Percentiles rank a stretch among this genome's conserved stretches.
Evolutionary conservation across 2,888 invertebrate genomes (phyloP).

Genomic region (Ectemnius lituratus): DNA sequence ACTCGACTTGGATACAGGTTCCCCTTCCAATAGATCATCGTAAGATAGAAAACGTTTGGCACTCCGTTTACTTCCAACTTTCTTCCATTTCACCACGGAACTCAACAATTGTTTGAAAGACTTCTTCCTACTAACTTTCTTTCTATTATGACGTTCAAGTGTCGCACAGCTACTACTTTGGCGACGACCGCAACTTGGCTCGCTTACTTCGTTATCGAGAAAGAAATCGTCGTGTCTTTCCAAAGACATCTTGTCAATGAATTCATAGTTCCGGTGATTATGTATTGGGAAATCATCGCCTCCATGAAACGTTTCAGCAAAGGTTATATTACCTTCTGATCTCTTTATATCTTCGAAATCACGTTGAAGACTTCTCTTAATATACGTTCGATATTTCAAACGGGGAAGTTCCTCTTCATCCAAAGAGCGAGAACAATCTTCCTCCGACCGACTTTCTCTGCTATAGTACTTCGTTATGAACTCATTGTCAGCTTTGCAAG

Average conservation of each 20-base stretch:
- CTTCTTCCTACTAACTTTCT: slow-evolving; percentile 13
- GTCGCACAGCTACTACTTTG: neutral
- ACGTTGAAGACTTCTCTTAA: neutral
- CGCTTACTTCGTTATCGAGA: neutral
- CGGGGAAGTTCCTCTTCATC: neutral
- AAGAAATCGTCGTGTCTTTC: neutral
- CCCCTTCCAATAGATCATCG: slow-evolving; percentile 21
- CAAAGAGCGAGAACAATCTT: neutral
- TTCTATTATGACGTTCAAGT: neutral
- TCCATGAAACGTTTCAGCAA: no score
- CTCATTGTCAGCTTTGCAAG: slow-evolving; percentile 47
- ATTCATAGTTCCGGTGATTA: no score
- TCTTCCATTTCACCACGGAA: slow-evolving; percentile 46
- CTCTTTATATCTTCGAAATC: no score
- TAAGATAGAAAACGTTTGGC: slow-evolving; percentile 23
- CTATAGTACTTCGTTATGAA: slow-evolving; percentile 40
- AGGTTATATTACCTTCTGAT: no score
- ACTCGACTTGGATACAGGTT: neutral
- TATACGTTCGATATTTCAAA: neutral
- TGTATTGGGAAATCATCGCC: no score
- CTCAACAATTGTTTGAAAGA: slow-evolving; percentile 50
- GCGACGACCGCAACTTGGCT: neutral
- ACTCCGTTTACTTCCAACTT: slow-evolving; percentile 9
- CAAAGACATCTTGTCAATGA: no score
- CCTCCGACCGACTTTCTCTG: neutral